A percentile compares a stretch with the other conserved stretches of the same genome.
Conservation (phyloP, 2,797 vertebrate genomes). For the Crypturellus tataupa region DNA sequence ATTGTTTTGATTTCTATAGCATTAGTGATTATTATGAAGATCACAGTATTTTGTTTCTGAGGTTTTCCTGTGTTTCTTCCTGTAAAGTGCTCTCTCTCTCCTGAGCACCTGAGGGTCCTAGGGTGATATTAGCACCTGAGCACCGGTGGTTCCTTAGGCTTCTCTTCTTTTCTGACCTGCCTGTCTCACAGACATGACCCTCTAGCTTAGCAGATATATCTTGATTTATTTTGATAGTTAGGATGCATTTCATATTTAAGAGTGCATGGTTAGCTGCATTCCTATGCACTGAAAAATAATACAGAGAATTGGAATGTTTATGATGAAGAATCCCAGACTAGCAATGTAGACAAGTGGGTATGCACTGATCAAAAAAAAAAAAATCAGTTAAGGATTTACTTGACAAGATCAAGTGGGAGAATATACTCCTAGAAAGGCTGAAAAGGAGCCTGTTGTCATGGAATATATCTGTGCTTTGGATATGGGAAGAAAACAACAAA, state of each 20-base stretch:
- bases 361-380: background rate
- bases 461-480: background rate
- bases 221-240: background rate
- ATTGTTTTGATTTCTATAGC: background rate
- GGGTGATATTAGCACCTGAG: background rate
- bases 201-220: background rate
- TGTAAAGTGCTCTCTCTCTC: background rate
- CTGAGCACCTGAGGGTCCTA: background rate
- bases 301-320: background rate
- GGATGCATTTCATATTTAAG: background rate
- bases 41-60: background rate
- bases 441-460: background rate
- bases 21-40: background rate
- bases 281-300: background rate
- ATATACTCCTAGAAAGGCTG: background rate
- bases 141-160: background rate
- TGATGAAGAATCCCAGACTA: background rate
- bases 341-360: background rate
- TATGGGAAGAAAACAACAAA: background rate
- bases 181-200: background rate
- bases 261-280: background rate
- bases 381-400: background rate
- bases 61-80: background rate
- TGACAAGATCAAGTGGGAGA: background rate
- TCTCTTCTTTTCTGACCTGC: background rate